These are phyloP conservation scores for Cydia fagiglandana DNA, from an alignment of 1,140 invertebrate species.

Conservation along the genomic window DNA sequence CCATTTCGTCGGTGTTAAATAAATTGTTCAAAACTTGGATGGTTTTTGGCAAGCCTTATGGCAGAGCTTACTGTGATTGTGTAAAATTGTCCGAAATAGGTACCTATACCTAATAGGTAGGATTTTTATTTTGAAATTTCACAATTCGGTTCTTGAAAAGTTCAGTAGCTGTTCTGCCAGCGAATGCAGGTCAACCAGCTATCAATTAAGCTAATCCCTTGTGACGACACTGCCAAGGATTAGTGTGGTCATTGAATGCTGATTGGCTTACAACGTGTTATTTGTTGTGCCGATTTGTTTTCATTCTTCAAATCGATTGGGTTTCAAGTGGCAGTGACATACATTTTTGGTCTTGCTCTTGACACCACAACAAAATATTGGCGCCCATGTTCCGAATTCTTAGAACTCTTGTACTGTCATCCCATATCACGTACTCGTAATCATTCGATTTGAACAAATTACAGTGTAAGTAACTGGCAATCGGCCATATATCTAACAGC, in stretches of 20 bases:
- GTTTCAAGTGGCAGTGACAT: slow-evolving; percentile 26
- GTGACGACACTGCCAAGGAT: slow-evolving; percentile 34
- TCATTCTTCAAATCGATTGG: slow-evolving; percentile 19
- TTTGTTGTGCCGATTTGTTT: slow-evolving; percentile 33
- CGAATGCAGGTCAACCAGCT: slow-evolving; percentile 23
- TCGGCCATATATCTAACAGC: not conserved
- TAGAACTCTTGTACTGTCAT: not conserved
- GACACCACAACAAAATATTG: slow-evolving; percentile 26
- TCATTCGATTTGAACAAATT: slow-evolving; percentile 18
- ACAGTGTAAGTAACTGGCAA: slow-evolving; percentile 7
- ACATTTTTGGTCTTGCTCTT: not conserved
- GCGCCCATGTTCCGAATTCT: slow-evolving; percentile 19
- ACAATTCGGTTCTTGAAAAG: no score
- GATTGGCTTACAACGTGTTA: slow-evolving; percentile 37
- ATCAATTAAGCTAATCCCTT: slow-evolving; percentile 33
- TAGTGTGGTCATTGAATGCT: slow-evolving; percentile 33
- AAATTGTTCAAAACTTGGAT: not conserved
- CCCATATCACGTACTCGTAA: not conserved
- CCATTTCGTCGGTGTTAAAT: no score
- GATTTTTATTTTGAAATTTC: no score
- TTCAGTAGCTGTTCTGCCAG: not conserved
- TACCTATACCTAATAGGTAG: no score
- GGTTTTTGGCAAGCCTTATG: no score
- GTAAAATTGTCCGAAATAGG: no score
- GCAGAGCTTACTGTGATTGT: no score